Percentiles rank a stretch among this genome's conserved stretches.
phyloP scores from a whole-genome alignment of 1,140 invertebrate species.

The Drosophila sechellia region DNA sequence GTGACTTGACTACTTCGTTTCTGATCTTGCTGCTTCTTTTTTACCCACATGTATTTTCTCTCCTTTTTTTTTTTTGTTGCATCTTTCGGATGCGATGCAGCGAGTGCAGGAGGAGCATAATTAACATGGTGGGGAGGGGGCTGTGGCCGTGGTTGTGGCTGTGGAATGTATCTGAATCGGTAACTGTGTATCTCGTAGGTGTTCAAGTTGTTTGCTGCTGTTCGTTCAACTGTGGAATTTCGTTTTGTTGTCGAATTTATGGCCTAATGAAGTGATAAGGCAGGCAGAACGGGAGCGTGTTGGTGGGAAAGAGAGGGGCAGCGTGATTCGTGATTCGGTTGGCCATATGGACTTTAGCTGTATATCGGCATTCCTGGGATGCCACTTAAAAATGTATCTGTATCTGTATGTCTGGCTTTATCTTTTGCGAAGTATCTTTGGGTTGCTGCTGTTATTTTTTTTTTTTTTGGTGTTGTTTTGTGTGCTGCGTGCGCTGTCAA shows the following conservation, averaged over 20 bases:
- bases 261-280: conserved; percentile 83
- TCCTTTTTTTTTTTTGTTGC: conserved; percentile 35
- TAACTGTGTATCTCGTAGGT: conserved; percentile 76
- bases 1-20: background rate
- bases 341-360: conserved; percentile 56
- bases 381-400: conserved; percentile 54
- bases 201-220: conserved; percentile 59
- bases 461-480: conserved; percentile 8
- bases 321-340: conserved; percentile 9
- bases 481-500: conserved; percentile 68
- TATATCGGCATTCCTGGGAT: conserved; percentile 69
- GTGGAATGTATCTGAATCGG: conserved; percentile 63
- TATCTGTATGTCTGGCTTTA: conserved; percentile 39
- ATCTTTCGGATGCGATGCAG: conserved; percentile 57
- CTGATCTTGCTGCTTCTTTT: conserved; percentile 10
- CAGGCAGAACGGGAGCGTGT: conserved; percentile 61
- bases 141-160: conserved; percentile 14
- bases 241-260: conserved; percentile 83
- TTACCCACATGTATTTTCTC: conserved; percentile 30
- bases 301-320: conserved; percentile 3
- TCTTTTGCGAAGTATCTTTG: conserved; percentile 55
- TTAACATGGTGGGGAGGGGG: conserved; percentile 54
- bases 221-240: conserved; percentile 75
- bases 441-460: background rate
- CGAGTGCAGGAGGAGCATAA: conserved; percentile 72